Percentiles rank a stretch among this genome's conserved stretches.
Conservation (phyloP, 2,113 vertebrate genomes). For the Pelodiscus sinensis region DNA sequence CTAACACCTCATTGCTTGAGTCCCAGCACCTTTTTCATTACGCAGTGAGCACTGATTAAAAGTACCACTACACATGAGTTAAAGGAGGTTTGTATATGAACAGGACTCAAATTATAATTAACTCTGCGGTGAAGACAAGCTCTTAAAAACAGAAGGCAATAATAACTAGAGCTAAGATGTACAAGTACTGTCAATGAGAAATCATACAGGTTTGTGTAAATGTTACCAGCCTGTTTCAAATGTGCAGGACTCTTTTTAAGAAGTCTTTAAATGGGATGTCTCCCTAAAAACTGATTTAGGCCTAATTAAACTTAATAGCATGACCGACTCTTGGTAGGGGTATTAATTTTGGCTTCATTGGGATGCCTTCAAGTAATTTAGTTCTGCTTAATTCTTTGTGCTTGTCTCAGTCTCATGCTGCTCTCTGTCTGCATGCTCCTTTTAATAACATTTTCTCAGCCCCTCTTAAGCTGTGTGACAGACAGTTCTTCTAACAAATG, state of each 20-base stretch:
- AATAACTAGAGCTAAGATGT: not conserved
- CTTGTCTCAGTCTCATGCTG: not conserved
- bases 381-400: not conserved
- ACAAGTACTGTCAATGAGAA: not conserved
- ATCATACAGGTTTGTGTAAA: not conserved
- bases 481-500: not conserved
- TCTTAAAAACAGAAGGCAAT: not conserved
- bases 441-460: not conserved
- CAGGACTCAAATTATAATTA: not conserved
- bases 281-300: not conserved
- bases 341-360: conserved; percentile 1
- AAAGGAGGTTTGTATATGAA: not conserved
- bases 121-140: conserved; percentile 1
- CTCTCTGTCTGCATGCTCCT: not conserved
- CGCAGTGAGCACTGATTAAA: not conserved
- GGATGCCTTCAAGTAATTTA: not conserved
- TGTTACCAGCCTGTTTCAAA: not conserved
- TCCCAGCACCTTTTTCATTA: not conserved
- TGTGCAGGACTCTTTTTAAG: not conserved
- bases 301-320: not conserved
- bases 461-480: not conserved
- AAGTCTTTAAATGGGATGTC: conserved; percentile 5
- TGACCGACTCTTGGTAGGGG: not conserved
- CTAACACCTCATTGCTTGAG: too few relatives aligned
- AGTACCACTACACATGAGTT: not conserved